A percentile compares a stretch with the other conserved stretches of the same genome.
Conservation (phyloP, 1,140 invertebrate species). For the Ruditapes philippinarum region DNA sequence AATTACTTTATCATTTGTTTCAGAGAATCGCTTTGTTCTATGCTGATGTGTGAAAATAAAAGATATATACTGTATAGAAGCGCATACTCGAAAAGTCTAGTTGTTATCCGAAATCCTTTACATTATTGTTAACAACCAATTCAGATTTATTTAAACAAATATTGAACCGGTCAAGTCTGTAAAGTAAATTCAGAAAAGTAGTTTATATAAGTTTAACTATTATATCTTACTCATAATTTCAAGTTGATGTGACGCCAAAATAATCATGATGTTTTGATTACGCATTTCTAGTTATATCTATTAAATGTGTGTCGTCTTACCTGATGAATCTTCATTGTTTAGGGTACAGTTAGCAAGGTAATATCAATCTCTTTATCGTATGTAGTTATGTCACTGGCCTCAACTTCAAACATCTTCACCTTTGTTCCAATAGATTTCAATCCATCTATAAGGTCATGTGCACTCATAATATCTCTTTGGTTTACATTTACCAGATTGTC, state of each 20-base stretch:
- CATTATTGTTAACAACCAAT: no score
- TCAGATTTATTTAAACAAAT: no score
- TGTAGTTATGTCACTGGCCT: not conserved
- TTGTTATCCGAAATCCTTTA: no score
- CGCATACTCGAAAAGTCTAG: no score
- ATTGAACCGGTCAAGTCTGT: no score
- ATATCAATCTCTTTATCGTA: not conserved
- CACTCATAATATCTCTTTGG: not conserved
- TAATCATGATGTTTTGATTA: not conserved
- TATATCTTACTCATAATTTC: not conserved
- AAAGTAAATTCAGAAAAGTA: not conserved
- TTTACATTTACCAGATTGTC: not conserved
- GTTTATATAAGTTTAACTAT: not conserved
- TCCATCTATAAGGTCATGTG: not conserved
- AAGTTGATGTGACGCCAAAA: not conserved
- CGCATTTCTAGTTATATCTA: not conserved
- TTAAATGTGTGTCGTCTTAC: constrained; percentile 22
- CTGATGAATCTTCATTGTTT: constrained; percentile 14
- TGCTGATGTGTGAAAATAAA: no score
- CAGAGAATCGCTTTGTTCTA: no score
- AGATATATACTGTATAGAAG: no score
- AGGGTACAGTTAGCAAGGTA: not conserved
- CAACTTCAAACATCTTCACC: not conserved
- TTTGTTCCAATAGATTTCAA: not conserved
- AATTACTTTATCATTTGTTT: no score